Conservation (phyloP, 2,797 vertebrate species). For the Chelonia mydas region DNA sequence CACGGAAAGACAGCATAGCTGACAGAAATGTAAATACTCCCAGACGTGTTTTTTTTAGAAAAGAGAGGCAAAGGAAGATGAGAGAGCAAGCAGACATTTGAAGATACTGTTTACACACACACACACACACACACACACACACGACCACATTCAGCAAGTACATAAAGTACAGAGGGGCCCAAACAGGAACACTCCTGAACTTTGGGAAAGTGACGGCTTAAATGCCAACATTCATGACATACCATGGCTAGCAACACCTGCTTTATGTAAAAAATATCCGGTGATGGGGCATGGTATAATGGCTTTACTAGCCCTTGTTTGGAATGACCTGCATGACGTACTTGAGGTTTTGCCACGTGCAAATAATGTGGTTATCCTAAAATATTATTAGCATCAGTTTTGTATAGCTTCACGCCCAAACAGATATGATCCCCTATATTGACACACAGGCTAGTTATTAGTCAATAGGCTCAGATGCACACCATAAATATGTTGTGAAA, state of each 20-base stretch:
- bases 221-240: not conserved
- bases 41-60: not conserved
- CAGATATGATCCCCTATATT: not conserved
- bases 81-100: not conserved
- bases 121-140: not conserved
- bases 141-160: not conserved
- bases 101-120: not conserved
- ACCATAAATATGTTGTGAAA: not conserved
- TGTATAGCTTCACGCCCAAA: not conserved
- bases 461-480: not conserved
- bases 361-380: not conserved
- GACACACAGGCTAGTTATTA: not conserved
- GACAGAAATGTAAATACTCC: not conserved
- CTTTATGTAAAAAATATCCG: not conserved
- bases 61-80: not conserved
- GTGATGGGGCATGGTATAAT: not conserved
- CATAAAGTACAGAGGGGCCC: not conserved
- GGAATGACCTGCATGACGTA: not conserved
- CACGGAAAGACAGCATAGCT: not conserved
- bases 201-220: not conserved
- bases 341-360: not conserved
- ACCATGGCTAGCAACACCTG: not conserved
- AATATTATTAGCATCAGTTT: not conserved
- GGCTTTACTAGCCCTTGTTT: not conserved
- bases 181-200: not conserved